phyloP scores from a whole-genome alignment of 2,888 invertebrate species.

The Drosophila borealis region DNA sequence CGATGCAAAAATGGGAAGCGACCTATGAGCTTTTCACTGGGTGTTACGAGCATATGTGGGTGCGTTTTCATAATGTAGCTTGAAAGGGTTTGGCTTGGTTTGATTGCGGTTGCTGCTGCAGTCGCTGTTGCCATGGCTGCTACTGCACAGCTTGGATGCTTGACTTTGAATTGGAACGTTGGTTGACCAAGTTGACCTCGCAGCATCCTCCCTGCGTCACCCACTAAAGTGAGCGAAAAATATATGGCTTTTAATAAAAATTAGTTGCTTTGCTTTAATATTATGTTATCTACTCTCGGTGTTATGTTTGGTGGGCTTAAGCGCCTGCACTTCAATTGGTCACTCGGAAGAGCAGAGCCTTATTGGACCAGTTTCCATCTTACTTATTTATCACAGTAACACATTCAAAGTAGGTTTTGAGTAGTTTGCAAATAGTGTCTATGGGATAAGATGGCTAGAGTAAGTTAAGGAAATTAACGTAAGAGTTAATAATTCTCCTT shows the following conservation, averaged over 20 bases:
- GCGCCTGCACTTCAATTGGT: conserved; percentile 32
- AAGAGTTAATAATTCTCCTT: no score
- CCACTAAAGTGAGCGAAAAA: conserved; percentile 12
- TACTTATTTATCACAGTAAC: conserved; percentile 31
- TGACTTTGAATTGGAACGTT: conserved; percentile 34
- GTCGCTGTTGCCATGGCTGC: conserved; percentile 25
- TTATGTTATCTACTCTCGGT: conserved; percentile 30
- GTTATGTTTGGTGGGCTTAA: conserved; percentile 29
- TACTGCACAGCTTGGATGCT: conserved; percentile 29
- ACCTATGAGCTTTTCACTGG: conserved; percentile 8
- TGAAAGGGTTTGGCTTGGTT: conserved; percentile 45
- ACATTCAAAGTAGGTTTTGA: conserved; percentile 24
- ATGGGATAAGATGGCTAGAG: no score
- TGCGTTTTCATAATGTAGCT: conserved; percentile 34
- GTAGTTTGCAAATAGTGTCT: no score
- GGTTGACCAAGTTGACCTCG: conserved; percentile 19
- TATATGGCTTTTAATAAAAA: conserved; percentile 49
- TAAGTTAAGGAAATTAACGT: no score
- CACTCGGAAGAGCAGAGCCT: conserved; percentile 10
- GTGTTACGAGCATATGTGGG: conserved; percentile 1
- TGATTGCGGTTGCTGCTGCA: conserved; percentile 10
- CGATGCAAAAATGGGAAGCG: conserved; percentile 47
- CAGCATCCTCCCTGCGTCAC: neutral
- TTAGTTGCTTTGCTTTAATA: conserved; percentile 56
- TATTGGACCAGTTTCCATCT: conserved; percentile 19